These are phyloP conservation scores for Archegozetes longisetosus DNA, from an alignment of 1,140 invertebrate species.

Conservation along the genomic window DNA sequence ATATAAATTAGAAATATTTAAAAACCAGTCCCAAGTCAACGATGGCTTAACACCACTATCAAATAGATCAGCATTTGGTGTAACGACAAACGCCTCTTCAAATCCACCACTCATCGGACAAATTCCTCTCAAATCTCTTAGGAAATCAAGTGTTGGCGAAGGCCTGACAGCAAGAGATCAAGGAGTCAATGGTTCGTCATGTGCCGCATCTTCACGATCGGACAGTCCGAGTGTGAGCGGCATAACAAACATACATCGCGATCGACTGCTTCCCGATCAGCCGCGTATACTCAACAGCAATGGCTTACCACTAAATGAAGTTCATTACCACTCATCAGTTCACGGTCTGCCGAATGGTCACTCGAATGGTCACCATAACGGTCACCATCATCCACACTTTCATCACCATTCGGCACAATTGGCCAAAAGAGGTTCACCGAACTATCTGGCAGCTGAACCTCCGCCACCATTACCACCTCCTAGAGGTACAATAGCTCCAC, in stretches of 20 bases:
- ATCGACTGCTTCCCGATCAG: neutral
- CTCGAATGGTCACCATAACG: neutral
- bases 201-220: too few relatives aligned
- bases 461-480: neutral
- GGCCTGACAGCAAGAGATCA: too few relatives aligned
- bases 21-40: too few relatives aligned
- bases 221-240: neutral
- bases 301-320: neutral
- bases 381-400: neutral
- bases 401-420: neutral
- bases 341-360: neutral
- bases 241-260: neutral
- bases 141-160: too few relatives aligned
- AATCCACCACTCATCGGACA: too few relatives aligned
- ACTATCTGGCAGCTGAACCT: neutral
- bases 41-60: too few relatives aligned
- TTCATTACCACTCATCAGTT: neutral
- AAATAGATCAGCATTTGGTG: too few relatives aligned
- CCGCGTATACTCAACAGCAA: neutral
- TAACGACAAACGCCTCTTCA: too few relatives aligned
- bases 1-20: too few relatives aligned
- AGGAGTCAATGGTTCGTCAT: too few relatives aligned
- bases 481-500: neutral
- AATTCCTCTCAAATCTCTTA: too few relatives aligned
- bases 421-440: neutral